Evolutionary conservation across 2,888 invertebrate genomes (phyloP).

Genomic region (Trachelus tabidus): DNA sequence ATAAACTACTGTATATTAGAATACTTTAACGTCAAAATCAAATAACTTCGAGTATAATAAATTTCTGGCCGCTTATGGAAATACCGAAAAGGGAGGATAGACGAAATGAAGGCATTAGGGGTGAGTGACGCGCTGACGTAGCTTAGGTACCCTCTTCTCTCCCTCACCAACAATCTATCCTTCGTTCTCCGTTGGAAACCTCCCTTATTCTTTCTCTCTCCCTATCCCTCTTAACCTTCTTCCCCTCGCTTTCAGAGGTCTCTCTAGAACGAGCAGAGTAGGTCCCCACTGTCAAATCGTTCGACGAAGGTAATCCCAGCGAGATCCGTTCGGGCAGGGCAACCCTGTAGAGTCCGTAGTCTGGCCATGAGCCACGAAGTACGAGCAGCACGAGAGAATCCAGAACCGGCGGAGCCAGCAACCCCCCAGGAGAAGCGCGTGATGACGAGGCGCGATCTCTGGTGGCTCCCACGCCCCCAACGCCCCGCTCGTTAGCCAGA

Average conservation of each 20-base stretch:
- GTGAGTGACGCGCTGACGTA: constrained; percentile 60
- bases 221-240: constrained; percentile 11
- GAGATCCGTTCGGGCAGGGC: constrained; percentile 37
- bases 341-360: constrained; percentile 25
- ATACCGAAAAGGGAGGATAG: constrained; percentile 40
- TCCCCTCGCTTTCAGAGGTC: constrained; percentile 12
- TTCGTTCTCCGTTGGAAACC: constrained; percentile 26
- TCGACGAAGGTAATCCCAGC: constrained; percentile 46
- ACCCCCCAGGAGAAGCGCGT: constrained; percentile 31
- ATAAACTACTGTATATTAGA: constrained; percentile 58
- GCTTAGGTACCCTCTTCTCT: constrained; percentile 40
- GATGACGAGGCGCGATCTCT: constrained; percentile 65
- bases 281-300: constrained; percentile 45
- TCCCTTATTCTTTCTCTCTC: constrained; percentile 14
- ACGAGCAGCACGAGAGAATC: not conserved
- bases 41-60: constrained; percentile 59
- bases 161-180: constrained; percentile 27
- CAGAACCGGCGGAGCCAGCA: constrained; percentile 12
- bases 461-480: constrained; percentile 59
- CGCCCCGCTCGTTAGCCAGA: constrained; percentile 65
- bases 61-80: constrained; percentile 54
- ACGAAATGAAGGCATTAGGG: constrained; percentile 59
- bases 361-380: constrained; percentile 8
- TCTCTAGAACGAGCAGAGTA: constrained; percentile 24
- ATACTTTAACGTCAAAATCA: constrained; percentile 62